Conservation (phyloP, 2,113 vertebrate species). For the Anseranas semipalmata region DNA sequence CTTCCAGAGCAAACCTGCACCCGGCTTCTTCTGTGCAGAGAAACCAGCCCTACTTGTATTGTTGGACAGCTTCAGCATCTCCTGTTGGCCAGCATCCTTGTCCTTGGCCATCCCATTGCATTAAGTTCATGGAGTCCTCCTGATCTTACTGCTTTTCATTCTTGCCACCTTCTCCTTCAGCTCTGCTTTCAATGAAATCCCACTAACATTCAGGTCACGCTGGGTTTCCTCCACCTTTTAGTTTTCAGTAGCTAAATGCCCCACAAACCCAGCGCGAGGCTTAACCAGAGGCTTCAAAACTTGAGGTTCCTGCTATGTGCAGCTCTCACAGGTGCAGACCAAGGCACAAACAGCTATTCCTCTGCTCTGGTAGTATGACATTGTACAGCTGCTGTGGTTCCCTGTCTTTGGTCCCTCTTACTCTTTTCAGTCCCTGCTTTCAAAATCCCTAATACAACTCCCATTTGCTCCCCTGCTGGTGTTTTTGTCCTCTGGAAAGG, state of each 20-base stretch:
- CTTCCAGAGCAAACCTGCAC: neutral
- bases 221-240: neutral
- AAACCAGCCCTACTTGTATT: neutral
- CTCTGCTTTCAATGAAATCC: neutral
- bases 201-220: accelerated
- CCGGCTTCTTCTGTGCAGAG: neutral
- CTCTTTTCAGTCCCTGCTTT: neutral
- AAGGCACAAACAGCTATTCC: neutral
- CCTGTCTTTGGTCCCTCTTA: neutral
- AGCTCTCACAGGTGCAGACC: neutral
- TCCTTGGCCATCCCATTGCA: neutral
- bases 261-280: accelerated
- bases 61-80: neutral
- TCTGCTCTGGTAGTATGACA: neutral
- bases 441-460: neutral
- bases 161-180: neutral
- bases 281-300: neutral
- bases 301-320: accelerated
- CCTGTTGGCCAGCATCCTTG: neutral
- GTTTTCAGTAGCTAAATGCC: neutral
- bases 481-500: neutral
- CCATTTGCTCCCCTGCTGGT: neutral
- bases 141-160: neutral
- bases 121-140: neutral
- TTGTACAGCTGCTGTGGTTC: accelerated